Evolutionary conservation across 1,140 invertebrate species (phyloP).

Genomic region (Amphibalanus amphitrite): DNA sequence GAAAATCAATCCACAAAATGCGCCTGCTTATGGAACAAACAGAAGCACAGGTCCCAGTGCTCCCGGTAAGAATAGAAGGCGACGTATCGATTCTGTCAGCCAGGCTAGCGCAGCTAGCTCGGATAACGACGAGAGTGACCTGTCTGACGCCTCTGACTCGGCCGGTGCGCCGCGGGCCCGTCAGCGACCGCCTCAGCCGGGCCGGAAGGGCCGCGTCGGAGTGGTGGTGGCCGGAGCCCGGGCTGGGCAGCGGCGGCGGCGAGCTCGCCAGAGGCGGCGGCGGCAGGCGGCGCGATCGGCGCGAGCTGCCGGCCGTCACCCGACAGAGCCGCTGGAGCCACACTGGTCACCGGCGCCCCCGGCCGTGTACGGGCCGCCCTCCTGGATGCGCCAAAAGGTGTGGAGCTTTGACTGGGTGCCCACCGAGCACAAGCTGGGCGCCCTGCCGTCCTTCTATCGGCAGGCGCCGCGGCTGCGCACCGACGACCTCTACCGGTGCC

Average conservation of each 20-base stretch:
- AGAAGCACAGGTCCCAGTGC: too few species aligned
- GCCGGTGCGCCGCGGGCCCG: too few species aligned
- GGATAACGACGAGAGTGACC: too few species aligned
- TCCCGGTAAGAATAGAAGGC: too few species aligned
- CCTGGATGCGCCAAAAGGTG: neutral
- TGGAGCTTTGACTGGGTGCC: constrained; percentile 2
- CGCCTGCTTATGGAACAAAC: too few species aligned
- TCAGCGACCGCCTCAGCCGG: too few species aligned
- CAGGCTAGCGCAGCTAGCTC: too few species aligned
- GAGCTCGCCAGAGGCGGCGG: neutral
- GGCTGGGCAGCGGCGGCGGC: neutral
- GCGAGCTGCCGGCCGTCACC: too few species aligned
- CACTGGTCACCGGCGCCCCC: neutral
- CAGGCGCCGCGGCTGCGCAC: neutral
- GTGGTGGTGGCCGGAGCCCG: neutral
- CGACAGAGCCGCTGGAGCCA: neutral
- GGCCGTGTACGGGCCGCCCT: neutral
- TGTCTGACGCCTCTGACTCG: too few species aligned
- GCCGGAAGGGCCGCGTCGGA: neutral
- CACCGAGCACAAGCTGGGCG: neutral
- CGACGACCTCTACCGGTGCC: neutral
- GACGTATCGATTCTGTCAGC: too few species aligned
- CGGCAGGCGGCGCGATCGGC: neutral
- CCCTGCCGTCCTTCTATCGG: neutral
- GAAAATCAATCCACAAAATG: too few species aligned